These are phyloP conservation scores for Acanthosepion pharaonis DNA, from an alignment of 2,888 invertebrate species.

Conservation along the genomic window DNA sequence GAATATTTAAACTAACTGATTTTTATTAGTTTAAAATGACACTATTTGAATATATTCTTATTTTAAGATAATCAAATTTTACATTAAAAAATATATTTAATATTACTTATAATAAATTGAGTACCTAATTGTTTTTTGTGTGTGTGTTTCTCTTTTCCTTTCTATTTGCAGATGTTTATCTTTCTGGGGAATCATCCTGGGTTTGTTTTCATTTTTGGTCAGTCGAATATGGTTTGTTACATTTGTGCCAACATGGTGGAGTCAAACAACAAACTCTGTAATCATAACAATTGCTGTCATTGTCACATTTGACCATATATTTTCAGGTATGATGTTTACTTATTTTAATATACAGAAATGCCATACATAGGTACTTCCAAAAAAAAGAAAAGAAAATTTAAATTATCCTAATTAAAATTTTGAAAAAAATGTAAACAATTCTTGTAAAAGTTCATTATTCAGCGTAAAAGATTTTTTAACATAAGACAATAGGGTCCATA, in stretches of 20 bases:
- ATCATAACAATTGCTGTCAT: conserved; percentile 68
- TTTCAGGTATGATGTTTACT: conserved; percentile 60
- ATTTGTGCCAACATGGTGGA: conserved; percentile 74
- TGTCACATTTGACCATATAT: conserved; percentile 68
- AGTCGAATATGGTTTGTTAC: conserved; percentile 71
- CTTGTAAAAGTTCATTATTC: too few relatives aligned
- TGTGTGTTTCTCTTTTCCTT: background rate
- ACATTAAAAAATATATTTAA: too few relatives aligned
- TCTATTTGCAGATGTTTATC: conserved; percentile 60
- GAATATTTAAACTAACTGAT: too few relatives aligned
- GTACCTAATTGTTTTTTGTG: background rate
- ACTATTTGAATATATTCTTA: too few relatives aligned
- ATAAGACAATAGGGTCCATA: too few relatives aligned
- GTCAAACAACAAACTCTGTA: conserved; percentile 64
- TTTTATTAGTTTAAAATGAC: too few relatives aligned
- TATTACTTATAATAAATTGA: background rate
- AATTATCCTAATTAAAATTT: too few relatives aligned
- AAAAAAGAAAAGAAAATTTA: too few relatives aligned
- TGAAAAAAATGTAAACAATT: too few relatives aligned
- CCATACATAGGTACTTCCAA: too few relatives aligned
- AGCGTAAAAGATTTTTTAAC: too few relatives aligned
- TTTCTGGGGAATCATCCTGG: conserved; percentile 71
- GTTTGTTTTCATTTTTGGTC: conserved; percentile 68
- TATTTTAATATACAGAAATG: background rate
- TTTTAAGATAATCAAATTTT: too few relatives aligned